These are phyloP conservation scores for Amniataba percoides DNA, from an alignment of 2,797 vertebrate species.

Conservation along the genomic window DNA sequence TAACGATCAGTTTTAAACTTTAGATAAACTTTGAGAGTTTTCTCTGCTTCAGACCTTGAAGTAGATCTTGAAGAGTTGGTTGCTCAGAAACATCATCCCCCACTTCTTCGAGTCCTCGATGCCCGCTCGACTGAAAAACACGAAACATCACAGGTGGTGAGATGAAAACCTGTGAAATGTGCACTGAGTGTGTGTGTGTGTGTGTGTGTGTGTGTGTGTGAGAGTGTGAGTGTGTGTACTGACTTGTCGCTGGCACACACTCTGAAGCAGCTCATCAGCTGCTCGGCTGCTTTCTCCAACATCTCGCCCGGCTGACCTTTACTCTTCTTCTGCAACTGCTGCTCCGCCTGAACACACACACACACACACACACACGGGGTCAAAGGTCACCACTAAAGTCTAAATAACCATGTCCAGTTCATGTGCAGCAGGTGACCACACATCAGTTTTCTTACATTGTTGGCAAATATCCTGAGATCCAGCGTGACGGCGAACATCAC, in stretches of 20 bases:
- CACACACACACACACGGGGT: not conserved
- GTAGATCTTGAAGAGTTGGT: conserved; percentile 99
- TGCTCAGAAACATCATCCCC: conserved; percentile 98
- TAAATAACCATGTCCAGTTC: too few relatives aligned
- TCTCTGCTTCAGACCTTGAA: conserved; percentile 89
- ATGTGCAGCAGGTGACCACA: not conserved
- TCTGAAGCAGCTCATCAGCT: conserved; percentile 97
- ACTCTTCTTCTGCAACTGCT: conserved; percentile 93
- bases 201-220: conserved; percentile 20
- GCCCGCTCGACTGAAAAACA: conserved; percentile 89
- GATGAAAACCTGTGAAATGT: too few relatives aligned
- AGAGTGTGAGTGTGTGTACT: conserved; percentile 69
- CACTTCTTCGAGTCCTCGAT: conserved; percentile 98
- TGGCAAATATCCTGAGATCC: conserved; percentile 96
- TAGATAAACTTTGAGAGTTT: too few relatives aligned
- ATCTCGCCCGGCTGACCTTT: conserved; percentile 95
- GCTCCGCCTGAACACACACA: conserved; percentile 88
- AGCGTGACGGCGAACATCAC: conserved; percentile 96
- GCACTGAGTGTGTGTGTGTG: conserved; percentile 4
- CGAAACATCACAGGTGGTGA: too few relatives aligned
- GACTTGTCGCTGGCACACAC: conserved; percentile 99
- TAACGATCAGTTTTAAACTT: too few relatives aligned
- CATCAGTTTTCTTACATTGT: conserved; percentile 88
- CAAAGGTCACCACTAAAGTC: not conserved
- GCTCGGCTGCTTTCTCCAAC: conserved; percentile 96